phyloP scores from a whole-genome alignment of 2,888 invertebrate species.

The Alcis repandata region DNA sequence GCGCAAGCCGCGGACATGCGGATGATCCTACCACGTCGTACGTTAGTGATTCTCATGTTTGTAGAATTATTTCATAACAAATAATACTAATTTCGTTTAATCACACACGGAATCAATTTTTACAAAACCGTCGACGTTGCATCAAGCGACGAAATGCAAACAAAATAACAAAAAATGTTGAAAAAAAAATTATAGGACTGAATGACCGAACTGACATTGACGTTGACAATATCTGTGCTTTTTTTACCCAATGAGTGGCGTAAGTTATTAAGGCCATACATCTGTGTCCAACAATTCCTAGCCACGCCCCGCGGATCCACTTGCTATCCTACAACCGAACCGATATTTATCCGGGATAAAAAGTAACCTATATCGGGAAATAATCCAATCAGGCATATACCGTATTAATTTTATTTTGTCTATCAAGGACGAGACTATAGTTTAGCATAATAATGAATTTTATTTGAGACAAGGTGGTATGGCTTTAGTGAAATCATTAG shows the following conservation, averaged over 20 bases:
- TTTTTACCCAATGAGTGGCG: not conserved
- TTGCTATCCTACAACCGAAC: too few species aligned
- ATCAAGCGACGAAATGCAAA: constrained; percentile 19
- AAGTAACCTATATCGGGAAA: too few species aligned
- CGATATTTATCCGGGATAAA: too few species aligned
- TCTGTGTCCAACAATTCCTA: too few species aligned
- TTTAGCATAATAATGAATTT: too few species aligned
- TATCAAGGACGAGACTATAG: too few species aligned
- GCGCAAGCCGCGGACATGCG: constrained; percentile 83
- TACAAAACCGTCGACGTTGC: constrained; percentile 52
- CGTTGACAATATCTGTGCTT: not conserved
- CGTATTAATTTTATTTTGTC: too few species aligned
- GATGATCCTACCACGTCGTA: constrained; percentile 87
- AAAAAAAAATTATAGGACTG: not conserved
- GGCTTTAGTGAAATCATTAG: too few species aligned
- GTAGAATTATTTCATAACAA: constrained; percentile 55
- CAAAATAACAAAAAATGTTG: not conserved
- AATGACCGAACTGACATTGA: not conserved
- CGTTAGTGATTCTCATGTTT: constrained; percentile 88
- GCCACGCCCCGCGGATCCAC: too few species aligned
- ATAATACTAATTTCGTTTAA: constrained; percentile 33
- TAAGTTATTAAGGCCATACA: too few species aligned
- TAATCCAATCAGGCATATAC: too few species aligned
- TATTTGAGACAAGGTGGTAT: too few species aligned
- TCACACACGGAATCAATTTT: constrained; percentile 33